Percentiles rank a stretch among this genome's conserved stretches.
phyloP scores from a whole-genome alignment of 1,140 invertebrate species.

The Orius insidiosus region DNA sequence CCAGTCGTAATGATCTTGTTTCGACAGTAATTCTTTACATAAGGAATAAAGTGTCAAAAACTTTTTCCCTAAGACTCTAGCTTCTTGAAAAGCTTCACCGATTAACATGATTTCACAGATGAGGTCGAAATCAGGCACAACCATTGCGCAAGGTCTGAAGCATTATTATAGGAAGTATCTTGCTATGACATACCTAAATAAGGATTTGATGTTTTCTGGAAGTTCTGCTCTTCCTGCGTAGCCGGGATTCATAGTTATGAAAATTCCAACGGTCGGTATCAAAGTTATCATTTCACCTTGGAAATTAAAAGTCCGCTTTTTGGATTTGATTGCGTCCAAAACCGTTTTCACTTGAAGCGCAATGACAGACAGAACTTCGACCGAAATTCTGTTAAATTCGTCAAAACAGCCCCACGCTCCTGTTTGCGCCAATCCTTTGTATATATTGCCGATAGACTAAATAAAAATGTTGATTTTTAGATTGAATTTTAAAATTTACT shows the following conservation, averaged over 20 bases:
- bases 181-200: slow-evolving; percentile 34
- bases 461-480: neutral
- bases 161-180: slow-evolving; percentile 17
- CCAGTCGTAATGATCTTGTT: slow-evolving; percentile 93
- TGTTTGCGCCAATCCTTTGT: slow-evolving; percentile 77
- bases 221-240: slow-evolving; percentile 75
- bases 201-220: slow-evolving; percentile 61
- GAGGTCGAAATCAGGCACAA: slow-evolving; percentile 81
- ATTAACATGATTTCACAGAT: slow-evolving; percentile 92
- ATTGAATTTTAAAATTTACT: slow-evolving; percentile 19
- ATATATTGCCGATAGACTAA: slow-evolving; percentile 77
- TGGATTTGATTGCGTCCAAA: slow-evolving; percentile 68
- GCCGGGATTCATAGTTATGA: slow-evolving; percentile 90
- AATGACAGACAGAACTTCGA: slow-evolving; percentile 84
- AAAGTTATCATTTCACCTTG: slow-evolving; percentile 63
- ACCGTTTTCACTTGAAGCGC: slow-evolving; percentile 70
- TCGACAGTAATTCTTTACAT: slow-evolving; percentile 72
- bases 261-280: slow-evolving; percentile 67
- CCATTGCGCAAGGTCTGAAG: slow-evolving; percentile 80
- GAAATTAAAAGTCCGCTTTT: slow-evolving; percentile 64
- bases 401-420: slow-evolving; percentile 95
- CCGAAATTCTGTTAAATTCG: slow-evolving; percentile 85
- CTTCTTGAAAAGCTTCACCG: slow-evolving; percentile 80
- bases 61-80: slow-evolving; percentile 67
- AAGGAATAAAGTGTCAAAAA: slow-evolving; percentile 81